These are phyloP conservation scores for Psittacus erithacus DNA, from an alignment of 2,113 vertebrate genomes.

Conservation along the genomic window DNA sequence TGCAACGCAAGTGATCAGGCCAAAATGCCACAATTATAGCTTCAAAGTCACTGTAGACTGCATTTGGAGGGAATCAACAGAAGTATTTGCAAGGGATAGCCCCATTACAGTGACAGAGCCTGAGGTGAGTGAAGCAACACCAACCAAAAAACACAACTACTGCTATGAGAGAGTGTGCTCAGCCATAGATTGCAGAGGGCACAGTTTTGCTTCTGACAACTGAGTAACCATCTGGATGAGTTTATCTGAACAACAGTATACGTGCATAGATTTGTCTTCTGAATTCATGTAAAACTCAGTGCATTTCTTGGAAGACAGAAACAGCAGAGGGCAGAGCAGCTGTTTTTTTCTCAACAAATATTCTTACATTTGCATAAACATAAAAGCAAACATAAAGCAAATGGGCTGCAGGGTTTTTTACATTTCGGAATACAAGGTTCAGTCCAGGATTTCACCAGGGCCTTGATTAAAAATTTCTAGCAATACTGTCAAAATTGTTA, in stretches of 20 bases:
- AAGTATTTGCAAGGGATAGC: conserved; percentile 97
- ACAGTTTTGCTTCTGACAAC: conserved; percentile 74
- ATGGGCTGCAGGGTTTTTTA: conserved; percentile 52
- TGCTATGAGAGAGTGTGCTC: conserved; percentile 84
- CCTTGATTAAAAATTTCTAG: conserved; percentile 63
- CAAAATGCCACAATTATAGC: conserved; percentile 89
- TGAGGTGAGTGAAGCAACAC: conserved; percentile 87
- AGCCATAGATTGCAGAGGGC: conserved; percentile 78
- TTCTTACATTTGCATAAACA: conserved; percentile 26
- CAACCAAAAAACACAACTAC: conserved; percentile 91
- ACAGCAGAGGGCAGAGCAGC: conserved; percentile 56
- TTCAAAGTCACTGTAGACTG: conserved; percentile 95
- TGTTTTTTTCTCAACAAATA: neutral
- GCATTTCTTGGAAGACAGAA: conserved; percentile 34
- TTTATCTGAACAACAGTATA: neutral
- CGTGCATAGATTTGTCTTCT: conserved; percentile 6
- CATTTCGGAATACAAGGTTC: conserved; percentile 40
- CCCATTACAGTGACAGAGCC: conserved; percentile 94
- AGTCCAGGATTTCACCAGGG: conserved; percentile 40
- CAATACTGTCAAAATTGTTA: conserved; percentile 51
- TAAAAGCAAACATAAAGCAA: neutral
- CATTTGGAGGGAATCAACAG: conserved; percentile 95
- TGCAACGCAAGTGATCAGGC: conserved; percentile 86
- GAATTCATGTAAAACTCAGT: neutral
- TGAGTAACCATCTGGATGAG: conserved; percentile 5